Conservation (phyloP, 2,113 vertebrate genomes). For the Rissa tridactyla region DNA sequence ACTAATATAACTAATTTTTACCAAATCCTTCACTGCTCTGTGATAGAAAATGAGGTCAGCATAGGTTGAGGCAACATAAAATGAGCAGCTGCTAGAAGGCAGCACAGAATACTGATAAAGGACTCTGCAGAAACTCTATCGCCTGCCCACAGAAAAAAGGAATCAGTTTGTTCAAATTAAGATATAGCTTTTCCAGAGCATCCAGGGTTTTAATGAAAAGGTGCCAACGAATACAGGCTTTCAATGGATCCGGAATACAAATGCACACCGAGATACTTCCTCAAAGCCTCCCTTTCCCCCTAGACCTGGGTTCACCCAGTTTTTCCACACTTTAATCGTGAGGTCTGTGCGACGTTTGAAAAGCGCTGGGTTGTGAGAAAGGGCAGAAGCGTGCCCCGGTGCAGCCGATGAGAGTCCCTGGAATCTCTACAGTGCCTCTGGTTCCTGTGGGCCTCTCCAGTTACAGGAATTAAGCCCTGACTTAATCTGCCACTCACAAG, state of each 20-base stretch:
- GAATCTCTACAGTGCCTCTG: neutral
- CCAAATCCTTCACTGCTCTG: constrained; percentile 85
- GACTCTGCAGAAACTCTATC: constrained; percentile 42
- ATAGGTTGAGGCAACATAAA: constrained; percentile 86
- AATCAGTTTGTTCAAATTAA: constrained; percentile 70
- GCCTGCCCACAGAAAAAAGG: constrained; percentile 29
- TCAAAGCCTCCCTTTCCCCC: neutral
- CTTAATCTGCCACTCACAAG: neutral
- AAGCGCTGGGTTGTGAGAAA: neutral
- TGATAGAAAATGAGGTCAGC: constrained; percentile 92
- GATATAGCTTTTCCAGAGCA: constrained; percentile 17
- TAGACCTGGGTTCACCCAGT: accelerated
- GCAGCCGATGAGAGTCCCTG: neutral
- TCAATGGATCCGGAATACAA: constrained; percentile 14
- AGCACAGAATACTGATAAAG: constrained; percentile 78
- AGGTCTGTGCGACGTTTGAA: neutral
- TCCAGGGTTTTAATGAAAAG: constrained; percentile 28
- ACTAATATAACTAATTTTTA: constrained; percentile 98
- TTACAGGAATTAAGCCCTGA: neutral
- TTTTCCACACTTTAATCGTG: neutral
- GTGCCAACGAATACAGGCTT: neutral
- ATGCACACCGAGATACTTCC: neutral
- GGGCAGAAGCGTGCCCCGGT: neutral
- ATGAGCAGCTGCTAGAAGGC: constrained; percentile 91
- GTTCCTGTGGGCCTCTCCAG: neutral